These are phyloP conservation scores for Chaetophractus vellerosus DNA, from an alignment of 2,797 vertebrate species.

Conservation along the genomic window DNA sequence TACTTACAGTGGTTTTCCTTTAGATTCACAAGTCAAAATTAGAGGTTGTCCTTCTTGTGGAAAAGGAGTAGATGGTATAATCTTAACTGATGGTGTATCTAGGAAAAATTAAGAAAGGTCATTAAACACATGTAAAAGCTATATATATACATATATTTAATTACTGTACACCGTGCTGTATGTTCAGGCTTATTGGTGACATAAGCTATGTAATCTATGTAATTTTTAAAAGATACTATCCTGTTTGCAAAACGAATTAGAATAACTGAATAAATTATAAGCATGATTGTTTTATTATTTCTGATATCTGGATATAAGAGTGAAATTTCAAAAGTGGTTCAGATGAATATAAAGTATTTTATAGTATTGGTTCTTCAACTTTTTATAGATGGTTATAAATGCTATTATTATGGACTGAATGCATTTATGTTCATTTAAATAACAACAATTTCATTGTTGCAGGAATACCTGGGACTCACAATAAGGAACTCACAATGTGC, in stretches of 20 bases:
- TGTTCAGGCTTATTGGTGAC: constrained; percentile 69
- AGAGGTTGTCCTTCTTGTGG: constrained; percentile 98
- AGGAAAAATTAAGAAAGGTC: constrained; percentile 84
- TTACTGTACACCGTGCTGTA: constrained; percentile 63
- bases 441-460: constrained; percentile 83
- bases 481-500: constrained; percentile 82
- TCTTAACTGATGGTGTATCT: constrained; percentile 98
- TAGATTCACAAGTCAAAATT: constrained; percentile 98
- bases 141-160: constrained; percentile 77
- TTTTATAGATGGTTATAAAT: constrained; percentile 87
- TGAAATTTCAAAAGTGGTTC: constrained; percentile 75
- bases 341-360: constrained; percentile 86
- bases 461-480: constrained; percentile 81
- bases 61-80: constrained; percentile 94
- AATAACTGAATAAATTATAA: constrained; percentile 75
- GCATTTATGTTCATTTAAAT: constrained; percentile 87
- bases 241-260: constrained; percentile 65
- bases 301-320: constrained; percentile 82
- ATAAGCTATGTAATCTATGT: constrained; percentile 41
- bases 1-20: constrained; percentile 99
- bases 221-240: constrained; percentile 69
- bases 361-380: constrained; percentile 84
- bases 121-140: constrained; percentile 73
- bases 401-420: constrained; percentile 85
- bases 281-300: constrained; percentile 57